Conservation (phyloP, 2,888 invertebrate genomes). For the Philaethria dido region DNA sequence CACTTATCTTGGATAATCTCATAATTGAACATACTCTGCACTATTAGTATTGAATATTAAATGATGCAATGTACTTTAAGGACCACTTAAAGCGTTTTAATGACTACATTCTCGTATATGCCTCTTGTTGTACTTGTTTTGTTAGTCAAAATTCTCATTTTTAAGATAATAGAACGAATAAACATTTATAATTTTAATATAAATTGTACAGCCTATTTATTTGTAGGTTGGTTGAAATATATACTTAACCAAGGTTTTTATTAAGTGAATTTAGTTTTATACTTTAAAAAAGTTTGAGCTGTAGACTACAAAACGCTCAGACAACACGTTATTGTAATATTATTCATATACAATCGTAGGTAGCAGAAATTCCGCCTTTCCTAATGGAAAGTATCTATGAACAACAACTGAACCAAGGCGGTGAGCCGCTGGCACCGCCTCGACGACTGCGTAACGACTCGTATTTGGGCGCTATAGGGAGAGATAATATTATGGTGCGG, state of each 20-base stretch:
- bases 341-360: constrained; percentile 55
- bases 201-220: background rate
- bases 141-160: no score
- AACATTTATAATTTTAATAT: background rate
- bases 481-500: constrained; percentile 91
- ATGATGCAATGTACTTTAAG: no score
- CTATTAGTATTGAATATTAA: no score
- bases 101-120: no score
- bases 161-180: no score
- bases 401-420: constrained; percentile 56
- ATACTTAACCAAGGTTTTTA: background rate
- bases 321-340: background rate
- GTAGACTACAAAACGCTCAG: background rate
- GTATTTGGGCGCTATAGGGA: constrained; percentile 92
- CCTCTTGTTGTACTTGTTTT: no score
- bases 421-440: constrained; percentile 73
- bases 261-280: no score
- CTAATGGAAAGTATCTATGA: constrained; percentile 86
- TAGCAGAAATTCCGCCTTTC: constrained; percentile 91
- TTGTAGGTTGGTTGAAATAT: background rate
- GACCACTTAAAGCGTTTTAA: no score
- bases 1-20: no score
- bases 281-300: no score
- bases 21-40: no score
- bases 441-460: constrained; percentile 91